Percentiles rank a stretch among this genome's conserved stretches.
Conservation (phyloP, 2,888 invertebrate genomes). For the Machimus rusticus region DNA sequence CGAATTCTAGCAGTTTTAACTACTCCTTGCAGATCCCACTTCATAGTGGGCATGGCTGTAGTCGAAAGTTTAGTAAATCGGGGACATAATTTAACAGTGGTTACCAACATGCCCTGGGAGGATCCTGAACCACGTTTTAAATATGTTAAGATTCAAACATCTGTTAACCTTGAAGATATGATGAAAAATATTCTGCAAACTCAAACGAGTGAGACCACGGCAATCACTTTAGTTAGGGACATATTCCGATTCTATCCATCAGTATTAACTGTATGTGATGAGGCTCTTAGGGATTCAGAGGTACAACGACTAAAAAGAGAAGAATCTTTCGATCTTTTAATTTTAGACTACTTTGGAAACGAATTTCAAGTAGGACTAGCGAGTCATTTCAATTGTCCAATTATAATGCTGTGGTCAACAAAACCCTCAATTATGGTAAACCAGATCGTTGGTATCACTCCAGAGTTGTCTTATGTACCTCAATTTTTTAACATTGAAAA, state of each 20-base stretch:
- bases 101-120: conserved; percentile 52
- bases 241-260: background rate
- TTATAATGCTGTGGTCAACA: conserved; percentile 52
- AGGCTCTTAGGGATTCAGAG: conserved; percentile 47
- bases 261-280: conserved; percentile 8
- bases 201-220: background rate
- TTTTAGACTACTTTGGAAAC: conserved; percentile 56
- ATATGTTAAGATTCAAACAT: background rate
- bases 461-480: conserved; percentile 53
- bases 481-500: conserved; percentile 46
- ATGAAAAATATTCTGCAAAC: background rate
- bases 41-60: conserved; percentile 58
- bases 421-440: conserved; percentile 53
- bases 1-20: background rate
- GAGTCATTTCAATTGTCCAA: conserved; percentile 57
- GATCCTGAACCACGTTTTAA: background rate
- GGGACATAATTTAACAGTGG: conserved; percentile 60
- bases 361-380: conserved; percentile 58
- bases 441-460: conserved; percentile 54
- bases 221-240: background rate
- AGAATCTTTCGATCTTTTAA: conserved; percentile 54
- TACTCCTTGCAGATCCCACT: conserved; percentile 53
- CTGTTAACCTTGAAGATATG: background rate
- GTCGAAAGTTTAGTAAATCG: conserved; percentile 55
- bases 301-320: conserved; percentile 50